phyloP scores from a whole-genome alignment of 2,888 invertebrate species.

The Brachycybe producta region DNA sequence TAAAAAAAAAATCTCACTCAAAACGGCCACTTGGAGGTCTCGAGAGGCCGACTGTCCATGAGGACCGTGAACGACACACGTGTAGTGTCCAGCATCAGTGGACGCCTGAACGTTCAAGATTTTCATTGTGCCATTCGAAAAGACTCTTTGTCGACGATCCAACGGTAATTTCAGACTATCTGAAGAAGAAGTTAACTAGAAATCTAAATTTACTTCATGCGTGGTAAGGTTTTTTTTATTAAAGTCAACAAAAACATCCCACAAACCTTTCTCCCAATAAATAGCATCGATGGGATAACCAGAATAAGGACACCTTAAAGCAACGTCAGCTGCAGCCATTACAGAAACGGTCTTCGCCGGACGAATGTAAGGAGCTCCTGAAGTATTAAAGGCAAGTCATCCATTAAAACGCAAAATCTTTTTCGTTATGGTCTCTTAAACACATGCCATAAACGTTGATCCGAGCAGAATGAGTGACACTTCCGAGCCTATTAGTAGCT shows the following conservation, averaged over 20 bases:
- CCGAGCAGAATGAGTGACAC: slow-evolving; percentile 29
- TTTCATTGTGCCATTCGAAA: slow-evolving; percentile 81
- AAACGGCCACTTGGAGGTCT: slow-evolving; percentile 82
- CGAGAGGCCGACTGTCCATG: slow-evolving; percentile 80
- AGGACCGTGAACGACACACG: slow-evolving; percentile 81
- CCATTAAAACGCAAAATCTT: neutral
- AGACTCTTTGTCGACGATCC: slow-evolving; percentile 87
- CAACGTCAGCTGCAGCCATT: slow-evolving; percentile 15
- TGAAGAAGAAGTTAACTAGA: too few relatives aligned
- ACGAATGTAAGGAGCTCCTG: slow-evolving; percentile 19
- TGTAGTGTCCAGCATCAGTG: slow-evolving; percentile 87
- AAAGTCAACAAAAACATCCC: too few relatives aligned
- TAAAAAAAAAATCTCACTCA: slow-evolving; percentile 60
- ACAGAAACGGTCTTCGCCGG: slow-evolving; percentile 15
- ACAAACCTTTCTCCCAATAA: slow-evolving; percentile 76
- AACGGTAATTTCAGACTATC: slow-evolving; percentile 75
- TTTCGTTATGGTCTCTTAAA: neutral
- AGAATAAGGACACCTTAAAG: slow-evolving; percentile 62
- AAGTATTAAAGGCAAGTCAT: neutral
- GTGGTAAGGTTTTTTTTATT: too few relatives aligned
- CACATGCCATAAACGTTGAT: slow-evolving; percentile 33
- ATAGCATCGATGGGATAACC: slow-evolving; percentile 88
- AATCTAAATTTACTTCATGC: too few relatives aligned
- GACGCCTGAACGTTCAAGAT: slow-evolving; percentile 86
- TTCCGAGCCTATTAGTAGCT: slow-evolving; percentile 32